These are phyloP conservation scores for Sycobia sp. DNA, from an alignment of 1,140 invertebrate species.

Conservation along the genomic window DNA sequence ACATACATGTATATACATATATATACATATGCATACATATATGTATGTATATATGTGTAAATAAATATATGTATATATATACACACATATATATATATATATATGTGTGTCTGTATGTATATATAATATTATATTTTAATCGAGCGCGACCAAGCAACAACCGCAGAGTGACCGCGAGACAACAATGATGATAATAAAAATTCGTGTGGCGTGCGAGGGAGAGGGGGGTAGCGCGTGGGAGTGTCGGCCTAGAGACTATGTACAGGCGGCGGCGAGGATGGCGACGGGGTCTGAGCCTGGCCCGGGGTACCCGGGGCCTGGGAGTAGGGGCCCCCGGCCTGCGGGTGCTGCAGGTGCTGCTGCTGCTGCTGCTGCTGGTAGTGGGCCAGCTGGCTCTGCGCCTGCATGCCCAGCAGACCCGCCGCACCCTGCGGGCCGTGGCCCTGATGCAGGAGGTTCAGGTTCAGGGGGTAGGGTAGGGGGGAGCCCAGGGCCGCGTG, in stretches of 20 bases:
- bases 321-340: conserved; percentile 37
- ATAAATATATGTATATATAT: too few species aligned
- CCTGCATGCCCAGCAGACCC: conserved; percentile 24
- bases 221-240: conserved; percentile 45
- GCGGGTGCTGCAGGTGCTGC: conserved; percentile 48
- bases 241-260: conserved; percentile 58
- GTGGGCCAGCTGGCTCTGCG: conserved; percentile 36
- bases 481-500: conserved; percentile 61
- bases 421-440: conserved; percentile 39
- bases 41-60: too few species aligned
- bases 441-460: conserved; percentile 55
- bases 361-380: conserved; percentile 39
- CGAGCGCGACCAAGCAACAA: too few species aligned
- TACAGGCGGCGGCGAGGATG: conserved; percentile 61
- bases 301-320: conserved; percentile 56
- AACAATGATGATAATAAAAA: conserved; percentile 26
- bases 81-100: too few species aligned
- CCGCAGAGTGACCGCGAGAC: too few species aligned
- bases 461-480: conserved; percentile 59
- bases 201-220: conserved; percentile 37
- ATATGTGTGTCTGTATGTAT: too few species aligned
- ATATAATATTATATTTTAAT: too few species aligned
- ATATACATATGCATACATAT: too few species aligned
- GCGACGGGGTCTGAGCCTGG: conserved; percentile 56
- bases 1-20: too few species aligned